phyloP scores from a whole-genome alignment of 2,113 vertebrate species.

The Hippocampus barbouri region DNA sequence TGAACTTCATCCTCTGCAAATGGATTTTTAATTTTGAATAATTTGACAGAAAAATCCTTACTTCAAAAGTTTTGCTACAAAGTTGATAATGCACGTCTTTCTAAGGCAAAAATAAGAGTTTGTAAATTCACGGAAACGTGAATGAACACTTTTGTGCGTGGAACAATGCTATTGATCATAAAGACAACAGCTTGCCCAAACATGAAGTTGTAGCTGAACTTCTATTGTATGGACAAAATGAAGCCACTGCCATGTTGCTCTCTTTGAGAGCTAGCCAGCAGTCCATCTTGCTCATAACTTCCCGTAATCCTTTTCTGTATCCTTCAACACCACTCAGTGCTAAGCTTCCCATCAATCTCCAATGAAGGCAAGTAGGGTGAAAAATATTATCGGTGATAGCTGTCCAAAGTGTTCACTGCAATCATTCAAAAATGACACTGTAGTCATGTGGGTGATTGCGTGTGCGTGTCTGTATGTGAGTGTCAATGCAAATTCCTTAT shows the following conservation, averaged over 20 bases:
- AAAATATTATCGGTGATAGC: too few species aligned
- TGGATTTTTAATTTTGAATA: neutral
- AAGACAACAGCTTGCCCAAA: neutral
- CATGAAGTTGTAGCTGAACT: neutral
- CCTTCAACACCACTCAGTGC: neutral
- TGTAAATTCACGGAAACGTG: neutral
- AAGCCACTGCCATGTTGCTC: neutral
- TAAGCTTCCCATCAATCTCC: neutral
- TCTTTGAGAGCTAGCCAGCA: neutral
- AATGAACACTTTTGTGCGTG: neutral
- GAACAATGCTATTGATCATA: neutral
- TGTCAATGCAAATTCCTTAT: too few species aligned
- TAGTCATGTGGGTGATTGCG: too few species aligned
- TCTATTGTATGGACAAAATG: neutral
- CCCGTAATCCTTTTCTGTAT: neutral
- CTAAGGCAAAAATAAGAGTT: neutral
- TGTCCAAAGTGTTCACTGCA: too few species aligned
- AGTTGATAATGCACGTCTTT: neutral
- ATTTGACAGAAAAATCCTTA: neutral
- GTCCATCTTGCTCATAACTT: neutral
- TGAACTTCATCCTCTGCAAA: neutral
- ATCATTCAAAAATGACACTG: too few species aligned
- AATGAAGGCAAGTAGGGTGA: too few species aligned
- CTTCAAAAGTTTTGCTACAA: neutral
- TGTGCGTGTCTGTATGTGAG: too few species aligned